phyloP scores from a whole-genome alignment of 2,797 vertebrate genomes.

The Urocyon cinereoargenteus region DNA sequence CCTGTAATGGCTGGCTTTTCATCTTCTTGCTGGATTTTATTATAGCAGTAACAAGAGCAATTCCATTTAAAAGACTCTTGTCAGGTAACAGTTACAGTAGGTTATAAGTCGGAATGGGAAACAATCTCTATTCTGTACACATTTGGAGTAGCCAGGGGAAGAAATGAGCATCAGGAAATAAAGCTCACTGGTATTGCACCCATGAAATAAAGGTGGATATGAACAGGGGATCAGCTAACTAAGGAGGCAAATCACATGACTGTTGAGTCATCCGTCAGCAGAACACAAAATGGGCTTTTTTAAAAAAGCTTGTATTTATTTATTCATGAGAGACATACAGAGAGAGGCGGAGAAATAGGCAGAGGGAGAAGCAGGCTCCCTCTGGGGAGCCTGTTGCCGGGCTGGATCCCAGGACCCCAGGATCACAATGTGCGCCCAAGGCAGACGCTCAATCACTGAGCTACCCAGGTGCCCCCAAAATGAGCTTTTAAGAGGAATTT shows the following conservation, averaged over 20 bases:
- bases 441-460: too few relatives aligned
- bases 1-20: slow-evolving; percentile 80
- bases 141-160: slow-evolving; percentile 67
- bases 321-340: too few relatives aligned
- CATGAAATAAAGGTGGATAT: not conserved
- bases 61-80: slow-evolving; percentile 85
- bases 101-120: slow-evolving; percentile 77
- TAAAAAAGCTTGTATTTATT: too few relatives aligned
- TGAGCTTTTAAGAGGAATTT: not conserved
- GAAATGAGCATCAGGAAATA: slow-evolving; percentile 19
- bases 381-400: too few relatives aligned
- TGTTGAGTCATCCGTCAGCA: not conserved
- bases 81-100: slow-evolving; percentile 84
- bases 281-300: not conserved
- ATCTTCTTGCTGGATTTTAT: slow-evolving; percentile 86
- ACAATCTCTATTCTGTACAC: slow-evolving; percentile 66
- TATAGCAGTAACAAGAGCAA: slow-evolving; percentile 84
- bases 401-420: too few relatives aligned
- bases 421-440: too few relatives aligned
- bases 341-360: too few relatives aligned
- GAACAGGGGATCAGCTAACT: slow-evolving; percentile 50
- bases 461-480: not conserved
- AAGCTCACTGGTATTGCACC: slow-evolving; percentile 1
- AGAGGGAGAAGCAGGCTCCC: too few relatives aligned
- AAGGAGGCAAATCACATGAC: not conserved